These are phyloP conservation scores for Ostrea denselamellosa DNA, from an alignment of 1,140 invertebrate species.

Conservation along the genomic window DNA sequence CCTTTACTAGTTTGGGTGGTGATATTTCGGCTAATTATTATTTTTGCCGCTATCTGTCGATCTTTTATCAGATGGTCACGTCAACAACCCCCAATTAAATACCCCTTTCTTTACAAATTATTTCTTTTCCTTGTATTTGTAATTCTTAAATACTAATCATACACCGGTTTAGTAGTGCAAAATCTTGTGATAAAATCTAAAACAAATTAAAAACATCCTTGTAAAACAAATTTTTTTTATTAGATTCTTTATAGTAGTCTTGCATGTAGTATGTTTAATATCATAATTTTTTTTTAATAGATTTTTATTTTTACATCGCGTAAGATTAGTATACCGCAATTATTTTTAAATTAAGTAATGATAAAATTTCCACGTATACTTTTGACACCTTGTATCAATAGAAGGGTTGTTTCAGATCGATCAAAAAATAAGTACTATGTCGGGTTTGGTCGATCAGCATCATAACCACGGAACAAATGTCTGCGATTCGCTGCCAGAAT, in stretches of 20 bases:
- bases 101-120: constrained; percentile 38
- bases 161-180: neutral
- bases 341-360: too few species aligned
- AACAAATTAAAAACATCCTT: constrained; percentile 25
- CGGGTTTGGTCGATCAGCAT: neutral
- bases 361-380: neutral
- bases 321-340: too few species aligned
- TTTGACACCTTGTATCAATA: neutral
- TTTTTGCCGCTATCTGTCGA: constrained; percentile 12
- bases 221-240: neutral
- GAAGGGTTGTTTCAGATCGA: neutral
- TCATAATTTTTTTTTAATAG: too few species aligned
- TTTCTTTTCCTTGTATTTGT: constrained; percentile 25
- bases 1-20: neutral
- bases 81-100: constrained; percentile 37
- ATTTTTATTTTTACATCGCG: neutral
- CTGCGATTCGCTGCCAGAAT: neutral
- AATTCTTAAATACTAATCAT: constrained; percentile 39
- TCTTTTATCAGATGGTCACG: constrained; percentile 25
- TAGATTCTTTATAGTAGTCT: neutral
- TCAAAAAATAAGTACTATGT: neutral
- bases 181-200: neutral
- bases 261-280: too few species aligned
- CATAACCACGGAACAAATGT: neutral
- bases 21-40: constrained; percentile 19